phyloP scores from a whole-genome alignment of 1,140 invertebrate species.

The Pogonomyrmex californicus region DNA sequence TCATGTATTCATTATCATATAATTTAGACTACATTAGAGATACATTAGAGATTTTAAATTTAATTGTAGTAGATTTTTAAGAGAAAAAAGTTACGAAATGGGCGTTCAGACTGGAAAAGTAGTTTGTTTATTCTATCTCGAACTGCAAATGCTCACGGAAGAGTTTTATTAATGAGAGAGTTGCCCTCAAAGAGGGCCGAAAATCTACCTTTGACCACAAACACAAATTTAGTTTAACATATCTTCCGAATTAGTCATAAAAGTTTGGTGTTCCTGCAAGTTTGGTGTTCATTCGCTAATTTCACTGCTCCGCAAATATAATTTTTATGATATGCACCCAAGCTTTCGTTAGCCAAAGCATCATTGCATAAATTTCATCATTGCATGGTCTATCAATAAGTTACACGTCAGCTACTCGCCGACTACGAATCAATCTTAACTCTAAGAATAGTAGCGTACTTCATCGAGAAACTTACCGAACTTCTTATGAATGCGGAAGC shows the following conservation, averaged over 20 bases:
- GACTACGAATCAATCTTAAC: conserved; percentile 25
- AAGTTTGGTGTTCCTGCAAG: neutral
- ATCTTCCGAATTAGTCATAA: neutral
- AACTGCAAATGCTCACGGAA: neutral
- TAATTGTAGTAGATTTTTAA: neutral
- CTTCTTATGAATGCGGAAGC: neutral
- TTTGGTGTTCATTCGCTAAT: neutral
- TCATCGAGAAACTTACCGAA: neutral
- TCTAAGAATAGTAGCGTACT: neutral
- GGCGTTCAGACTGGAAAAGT: neutral
- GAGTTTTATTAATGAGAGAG: neutral
- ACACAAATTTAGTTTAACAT: neutral
- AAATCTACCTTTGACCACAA: neutral
- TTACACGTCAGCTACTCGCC: neutral
- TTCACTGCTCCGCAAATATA: neutral
- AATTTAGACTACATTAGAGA: neutral
- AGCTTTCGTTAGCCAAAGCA: conserved; percentile 6
- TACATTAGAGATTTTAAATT: neutral
- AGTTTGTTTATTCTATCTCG: neutral
- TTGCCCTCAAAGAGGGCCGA: neutral
- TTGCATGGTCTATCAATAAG: conserved; percentile 16
- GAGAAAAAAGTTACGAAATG: neutral
- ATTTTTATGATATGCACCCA: neutral
- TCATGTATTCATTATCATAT: conserved; percentile 33
- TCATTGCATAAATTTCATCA: neutral